Evolutionary conservation across 2,797 vertebrate species (phyloP), one percentile per base, ranked within the genome.

Genomic region (Neosilurus hyrtlii): DNA sequence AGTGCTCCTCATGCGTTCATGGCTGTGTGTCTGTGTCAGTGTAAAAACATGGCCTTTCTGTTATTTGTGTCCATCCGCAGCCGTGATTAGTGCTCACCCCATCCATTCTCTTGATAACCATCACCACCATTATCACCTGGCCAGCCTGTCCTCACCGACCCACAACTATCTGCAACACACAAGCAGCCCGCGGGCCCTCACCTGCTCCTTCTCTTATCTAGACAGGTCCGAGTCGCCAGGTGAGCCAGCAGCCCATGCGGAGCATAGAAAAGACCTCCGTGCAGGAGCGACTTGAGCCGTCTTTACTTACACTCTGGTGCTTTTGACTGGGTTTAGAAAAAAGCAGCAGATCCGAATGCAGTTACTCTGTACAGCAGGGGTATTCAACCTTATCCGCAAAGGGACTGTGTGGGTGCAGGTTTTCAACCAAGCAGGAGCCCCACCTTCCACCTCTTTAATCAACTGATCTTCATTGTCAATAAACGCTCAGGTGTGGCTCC

Each of bases 81-180:
- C 98, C 90, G 97, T 99, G 96, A 96, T 99, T 97, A 99, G 98
- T 94, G 98, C 98, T 95, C 97, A 99, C 95, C 97, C 98, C 96
- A 99, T 99, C 96, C 98, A 99, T 98, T 97, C 98, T 91, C 97
- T 99, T 84, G 98, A 99, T 96, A 98, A 97, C 95, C 96, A 97
- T 96, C 97, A 98, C 94, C 97, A 98, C 95, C 96, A 99, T 97
- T 99, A 98, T 96, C 97, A 98, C 96, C 96, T 96, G 95, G 96
- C 97, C 95, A 97, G 96, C 95, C 95, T 97, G 94, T 96, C 94
- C 82, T 97, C 96, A 83, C 96, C 96, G 88, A 96, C 96, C 85
- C 95, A 96, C 96, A 95, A 95, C 93, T 97, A 97, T 93, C 95
- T 97, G 92, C 95, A 96, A 91, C 96, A 97, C 90, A 95, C 96